phyloP scores from a whole-genome alignment of 2,888 invertebrate species.

The Mechanitis messenoides region DNA sequence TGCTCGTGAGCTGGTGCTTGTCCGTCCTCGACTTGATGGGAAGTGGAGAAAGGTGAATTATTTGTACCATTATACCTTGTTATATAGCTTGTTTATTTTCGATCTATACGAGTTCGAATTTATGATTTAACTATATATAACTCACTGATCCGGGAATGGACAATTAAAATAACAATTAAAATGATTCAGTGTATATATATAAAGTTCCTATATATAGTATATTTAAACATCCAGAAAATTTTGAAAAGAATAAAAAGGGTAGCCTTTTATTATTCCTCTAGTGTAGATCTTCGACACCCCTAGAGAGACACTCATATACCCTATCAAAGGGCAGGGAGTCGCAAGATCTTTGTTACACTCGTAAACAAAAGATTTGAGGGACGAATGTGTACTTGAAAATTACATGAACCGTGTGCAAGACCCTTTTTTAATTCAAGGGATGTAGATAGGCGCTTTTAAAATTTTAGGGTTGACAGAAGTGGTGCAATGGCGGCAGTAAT shows the following conservation, averaged over 20 bases:
- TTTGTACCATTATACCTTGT: background rate
- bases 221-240: background rate
- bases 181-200: too few species aligned
- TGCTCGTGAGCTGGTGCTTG: slow-evolving; percentile 43
- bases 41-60: slow-evolving; percentile 17
- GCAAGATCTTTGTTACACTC: slow-evolving; percentile 44
- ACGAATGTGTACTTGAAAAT: slow-evolving; percentile 34
- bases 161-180: background rate
- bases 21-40: slow-evolving; percentile 41
- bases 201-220: background rate
- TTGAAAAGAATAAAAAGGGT: slow-evolving; percentile 1
- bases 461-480: slow-evolving; percentile 4
- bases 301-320: slow-evolving; percentile 33
- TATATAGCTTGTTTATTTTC: background rate
- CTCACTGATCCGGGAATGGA: background rate
- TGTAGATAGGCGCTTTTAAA: slow-evolving; percentile 14
- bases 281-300: slow-evolving; percentile 14
- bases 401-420: slow-evolving; percentile 35
- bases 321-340: slow-evolving; percentile 37
- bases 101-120: too few species aligned
- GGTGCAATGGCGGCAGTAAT: background rate
- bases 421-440: slow-evolving; percentile 26
- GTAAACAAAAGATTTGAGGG: slow-evolving; percentile 36
- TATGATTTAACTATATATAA: background rate
- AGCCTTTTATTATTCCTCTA: background rate